A percentile compares a stretch with the other conserved stretches of the same genome.
Conservation (phyloP, 2,113 vertebrate genomes). For the Sinocyclocheilus anophthalmus region DNA sequence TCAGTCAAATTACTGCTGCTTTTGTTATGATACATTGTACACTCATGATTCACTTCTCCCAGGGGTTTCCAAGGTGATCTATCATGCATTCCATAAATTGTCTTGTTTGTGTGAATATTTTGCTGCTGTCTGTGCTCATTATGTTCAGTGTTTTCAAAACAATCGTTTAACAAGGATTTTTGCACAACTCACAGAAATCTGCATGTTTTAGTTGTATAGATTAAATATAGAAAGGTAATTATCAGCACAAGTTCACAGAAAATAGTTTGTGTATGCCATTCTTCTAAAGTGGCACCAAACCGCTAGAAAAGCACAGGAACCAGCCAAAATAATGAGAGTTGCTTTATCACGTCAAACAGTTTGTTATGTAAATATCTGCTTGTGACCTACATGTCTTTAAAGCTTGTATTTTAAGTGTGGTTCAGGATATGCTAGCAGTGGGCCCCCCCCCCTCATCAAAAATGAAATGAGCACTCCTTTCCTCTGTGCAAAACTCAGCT, state of each 20-base stretch:
- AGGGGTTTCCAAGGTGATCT: conserved; percentile 44
- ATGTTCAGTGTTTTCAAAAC: conserved; percentile 33
- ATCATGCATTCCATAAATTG: conserved; percentile 29
- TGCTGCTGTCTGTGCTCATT: conserved; percentile 11
- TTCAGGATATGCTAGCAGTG: no score
- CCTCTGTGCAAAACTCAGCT: conserved; percentile 56
- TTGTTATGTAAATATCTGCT: conserved; percentile 54
- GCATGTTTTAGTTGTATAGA: background rate
- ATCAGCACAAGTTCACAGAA: conserved; percentile 20
- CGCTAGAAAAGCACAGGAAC: conserved; percentile 19
- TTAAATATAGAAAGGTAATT: background rate
- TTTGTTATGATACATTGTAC: conserved; percentile 16
- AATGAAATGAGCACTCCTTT: conserved; percentile 56
- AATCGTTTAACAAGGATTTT: background rate
- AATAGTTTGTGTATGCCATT: conserved; percentile 3
- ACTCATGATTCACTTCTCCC: conserved; percentile 18
- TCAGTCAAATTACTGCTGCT: background rate
- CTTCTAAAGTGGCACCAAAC: background rate
- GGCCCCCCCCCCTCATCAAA: no score
- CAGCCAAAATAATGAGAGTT: conserved; percentile 41
- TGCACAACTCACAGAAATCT: background rate
- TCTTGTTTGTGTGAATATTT: conserved; percentile 22
- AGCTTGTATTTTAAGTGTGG: conserved; percentile 50
- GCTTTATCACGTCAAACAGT: conserved; percentile 31
- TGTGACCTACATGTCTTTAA: conserved; percentile 53